A percentile compares a stretch with the other conserved stretches of the same genome.
These are phyloP conservation scores for Ectobius pallidus DNA, from an alignment of 2,888 invertebrate species.

Conservation along the genomic window DNA sequence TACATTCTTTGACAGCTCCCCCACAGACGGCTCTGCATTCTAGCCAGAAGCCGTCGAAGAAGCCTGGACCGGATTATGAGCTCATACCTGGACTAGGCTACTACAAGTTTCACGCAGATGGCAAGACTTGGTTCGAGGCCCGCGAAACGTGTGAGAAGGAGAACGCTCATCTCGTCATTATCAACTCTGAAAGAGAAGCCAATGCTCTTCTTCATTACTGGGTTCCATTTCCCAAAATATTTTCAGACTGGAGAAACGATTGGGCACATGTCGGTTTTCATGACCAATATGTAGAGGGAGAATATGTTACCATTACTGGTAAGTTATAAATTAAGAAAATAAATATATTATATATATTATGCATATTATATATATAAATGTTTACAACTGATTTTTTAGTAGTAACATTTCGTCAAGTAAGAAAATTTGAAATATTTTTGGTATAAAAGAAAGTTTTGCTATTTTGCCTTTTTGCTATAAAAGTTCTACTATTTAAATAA, in stretches of 20 bases:
- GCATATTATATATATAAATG: too few species aligned
- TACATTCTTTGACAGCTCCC: not conserved
- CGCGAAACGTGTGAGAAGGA: constrained; percentile 19
- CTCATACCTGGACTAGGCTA: constrained; percentile 27
- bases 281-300: not conserved
- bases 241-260: not conserved
- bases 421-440: too few species aligned
- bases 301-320: not conserved
- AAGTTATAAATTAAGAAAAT: too few species aligned
- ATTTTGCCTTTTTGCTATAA: too few species aligned
- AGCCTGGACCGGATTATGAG: constrained; percentile 21
- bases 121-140: constrained; percentile 19
- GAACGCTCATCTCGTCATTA: constrained; percentile 13
- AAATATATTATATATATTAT: too few species aligned
- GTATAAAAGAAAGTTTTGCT: too few species aligned
- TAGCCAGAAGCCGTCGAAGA: not conserved
- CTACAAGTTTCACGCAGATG: constrained; percentile 30
- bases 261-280: not conserved
- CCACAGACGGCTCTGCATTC: not conserved
- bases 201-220: not conserved
- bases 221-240: not conserved
- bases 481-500: too few species aligned
- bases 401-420: too few species aligned
- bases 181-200: constrained; percentile 20
- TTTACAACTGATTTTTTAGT: too few species aligned